Percentiles rank a stretch among this genome's conserved stretches.
These are phyloP conservation scores for Oscheius sp. DNA, from an alignment of 1,140 invertebrate species.

Conservation along the genomic window DNA sequence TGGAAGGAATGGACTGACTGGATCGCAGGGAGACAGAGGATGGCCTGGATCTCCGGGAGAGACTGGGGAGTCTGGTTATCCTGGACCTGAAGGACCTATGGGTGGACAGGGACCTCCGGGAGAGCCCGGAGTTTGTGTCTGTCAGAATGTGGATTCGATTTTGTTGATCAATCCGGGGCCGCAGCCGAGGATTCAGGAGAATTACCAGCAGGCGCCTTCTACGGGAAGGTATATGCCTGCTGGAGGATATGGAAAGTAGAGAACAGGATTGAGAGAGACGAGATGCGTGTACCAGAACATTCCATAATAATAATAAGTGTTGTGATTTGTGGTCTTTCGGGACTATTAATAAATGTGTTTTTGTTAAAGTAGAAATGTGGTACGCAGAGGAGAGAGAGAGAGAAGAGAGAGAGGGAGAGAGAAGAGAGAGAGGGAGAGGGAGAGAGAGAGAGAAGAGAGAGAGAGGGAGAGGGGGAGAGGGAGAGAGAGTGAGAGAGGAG, in stretches of 20 bases:
- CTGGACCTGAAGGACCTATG: conserved; percentile 56
- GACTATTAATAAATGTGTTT: background rate
- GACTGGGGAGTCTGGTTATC: conserved; percentile 55
- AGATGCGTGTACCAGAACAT: background rate
- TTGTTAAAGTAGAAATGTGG: too few species aligned
- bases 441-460: too few species aligned
- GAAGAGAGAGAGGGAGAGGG: too few species aligned
- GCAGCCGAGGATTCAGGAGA: conserved; percentile 51
- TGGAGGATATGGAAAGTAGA: conserved; percentile 32
- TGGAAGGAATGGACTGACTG: conserved; percentile 58
- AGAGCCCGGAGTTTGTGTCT: conserved; percentile 54
- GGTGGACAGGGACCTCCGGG: conserved; percentile 48
- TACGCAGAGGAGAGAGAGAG: too few species aligned
- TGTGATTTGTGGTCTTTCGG: background rate
- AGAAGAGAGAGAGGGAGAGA: too few species aligned
- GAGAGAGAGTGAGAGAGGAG: too few species aligned
- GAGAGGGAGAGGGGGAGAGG: too few species aligned
- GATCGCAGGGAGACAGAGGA: conserved; percentile 55
- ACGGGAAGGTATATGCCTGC: conserved; percentile 33
- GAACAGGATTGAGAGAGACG: background rate
- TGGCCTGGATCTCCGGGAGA: conserved; percentile 55
- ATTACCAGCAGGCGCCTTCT: conserved; percentile 1
- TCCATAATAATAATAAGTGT: conserved; percentile 27
- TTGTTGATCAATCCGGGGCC: conserved; percentile 53
- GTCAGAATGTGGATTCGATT: conserved; percentile 58